Base-by-base conservation (phyloP, 1,140 invertebrate species). In the Heliconius himera region DNA sequence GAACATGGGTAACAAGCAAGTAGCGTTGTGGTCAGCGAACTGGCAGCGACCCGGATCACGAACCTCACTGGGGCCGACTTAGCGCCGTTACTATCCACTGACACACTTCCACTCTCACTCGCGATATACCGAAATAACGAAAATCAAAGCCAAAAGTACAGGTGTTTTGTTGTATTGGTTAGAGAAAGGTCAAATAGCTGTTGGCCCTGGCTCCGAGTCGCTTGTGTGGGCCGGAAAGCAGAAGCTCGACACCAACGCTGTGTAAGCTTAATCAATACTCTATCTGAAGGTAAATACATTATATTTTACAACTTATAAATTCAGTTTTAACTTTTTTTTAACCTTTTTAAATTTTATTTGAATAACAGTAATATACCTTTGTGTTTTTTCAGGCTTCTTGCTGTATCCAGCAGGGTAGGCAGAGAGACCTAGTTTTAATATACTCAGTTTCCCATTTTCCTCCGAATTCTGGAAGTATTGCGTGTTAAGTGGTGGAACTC, bases 41-140 rank as follows among this genome's bases (percentile, higher is more conserved):
- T 82, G 78, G 71, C 81, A 75, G 60, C 88, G 90, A 92, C 91
- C 91, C 89, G 91, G 89, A 91, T 91, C 86, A 85, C 88, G 84
- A 87, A 89, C 86, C 84, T 87, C 86, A 81, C 82, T 46, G 82
- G 84, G 41, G 75, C 41, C 78, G 71, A 20, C 70, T 36, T 8
- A 8, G 76, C 78, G 82, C 87, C 88, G 88, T 89, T 89, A 88
- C 70, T 80, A 82, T 85, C 87, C 79, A 91, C 83, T 90, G 89
- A 88, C 90, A 91, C 83, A 91, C 89, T 89, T 91, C 80, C 83
- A 81, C 81, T 83, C 85, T 85, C 83, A 89, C 84, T 84, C 26
- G 87, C 87, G 84, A 83, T 84, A 82, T 89, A 87, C 85, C 80
- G 77, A 87, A 86, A 83, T 79, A 75, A 29, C 70, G 66, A 73